Conservation (phyloP, 1,140 invertebrate genomes). For the Drosophila orena region DNA sequence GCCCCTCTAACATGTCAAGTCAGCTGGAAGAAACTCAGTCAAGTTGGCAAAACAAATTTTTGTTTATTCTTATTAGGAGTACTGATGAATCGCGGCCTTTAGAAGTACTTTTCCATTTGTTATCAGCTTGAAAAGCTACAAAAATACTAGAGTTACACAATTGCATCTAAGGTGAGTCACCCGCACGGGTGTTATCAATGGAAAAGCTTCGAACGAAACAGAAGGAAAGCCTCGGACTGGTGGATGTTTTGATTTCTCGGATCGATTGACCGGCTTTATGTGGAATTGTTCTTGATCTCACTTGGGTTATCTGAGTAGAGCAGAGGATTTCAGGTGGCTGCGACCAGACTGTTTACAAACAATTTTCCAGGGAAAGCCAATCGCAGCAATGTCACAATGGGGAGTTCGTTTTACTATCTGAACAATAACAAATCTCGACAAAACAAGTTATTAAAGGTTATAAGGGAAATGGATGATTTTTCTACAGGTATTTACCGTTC, state of each 20-base stretch:
- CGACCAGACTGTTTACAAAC: conserved; percentile 43
- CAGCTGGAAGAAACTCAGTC: conserved; percentile 23
- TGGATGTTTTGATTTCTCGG: conserved; percentile 12
- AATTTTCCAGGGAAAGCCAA: conserved; percentile 11
- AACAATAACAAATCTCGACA: conserved; percentile 5
- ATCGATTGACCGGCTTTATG: conserved; percentile 20
- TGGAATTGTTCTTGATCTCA: conserved; percentile 22
- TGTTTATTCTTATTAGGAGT: conserved; percentile 1
- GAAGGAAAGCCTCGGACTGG: neutral
- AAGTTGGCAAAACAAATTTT: conserved; percentile 38
- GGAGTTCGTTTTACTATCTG: conserved; percentile 4
- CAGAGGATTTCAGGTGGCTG: conserved; percentile 23
- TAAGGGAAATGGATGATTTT: neutral
- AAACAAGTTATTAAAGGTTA: conserved; percentile 9
- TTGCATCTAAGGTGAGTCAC: conserved; percentile 21
- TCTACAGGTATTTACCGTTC: conserved; percentile 5
- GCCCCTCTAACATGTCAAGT: conserved; percentile 47
- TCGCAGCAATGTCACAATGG: neutral
- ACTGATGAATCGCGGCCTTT: neutral
- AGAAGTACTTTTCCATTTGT: conserved; percentile 13
- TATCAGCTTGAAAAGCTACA: conserved; percentile 19
- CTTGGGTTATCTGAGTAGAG: conserved; percentile 28
- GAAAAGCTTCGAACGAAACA: neutral
- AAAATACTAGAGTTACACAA: conserved; percentile 5
- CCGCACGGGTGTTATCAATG: conserved; percentile 7